These are phyloP conservation scores for Anoplopoma fimbria DNA, from an alignment of 2,113 vertebrate genomes.

Conservation along the genomic window DNA sequence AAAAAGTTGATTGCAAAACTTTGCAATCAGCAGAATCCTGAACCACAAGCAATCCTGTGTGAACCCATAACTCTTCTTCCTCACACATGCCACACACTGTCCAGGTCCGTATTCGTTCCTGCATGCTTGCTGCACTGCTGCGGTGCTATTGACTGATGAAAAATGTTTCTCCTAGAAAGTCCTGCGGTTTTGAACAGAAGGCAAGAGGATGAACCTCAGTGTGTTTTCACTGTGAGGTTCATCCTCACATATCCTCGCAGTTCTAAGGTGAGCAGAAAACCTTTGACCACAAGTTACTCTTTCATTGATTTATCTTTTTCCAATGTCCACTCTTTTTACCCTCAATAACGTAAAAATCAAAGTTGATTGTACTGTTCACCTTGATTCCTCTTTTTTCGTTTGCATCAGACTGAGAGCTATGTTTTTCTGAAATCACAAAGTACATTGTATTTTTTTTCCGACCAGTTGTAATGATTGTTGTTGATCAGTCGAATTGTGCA, in stretches of 20 bases:
- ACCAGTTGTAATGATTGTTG: not conserved
- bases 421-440: not conserved
- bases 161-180: conserved; percentile 32
- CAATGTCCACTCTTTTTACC: not conserved
- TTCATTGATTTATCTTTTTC: not conserved
- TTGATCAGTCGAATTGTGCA: not conserved
- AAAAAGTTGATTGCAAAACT: conserved; percentile 10
- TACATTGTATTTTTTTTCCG: not conserved
- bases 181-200: conserved; percentile 8
- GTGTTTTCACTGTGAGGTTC: conserved; percentile 9
- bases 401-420: not conserved
- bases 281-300: not conserved
- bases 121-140: conserved; percentile 37
- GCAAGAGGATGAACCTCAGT: not conserved
- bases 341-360: not conserved
- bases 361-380: not conserved
- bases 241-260: not conserved
- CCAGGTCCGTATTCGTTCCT: not conserved
- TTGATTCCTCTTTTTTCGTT: not conserved
- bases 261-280: not conserved
- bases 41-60: conserved; percentile 28
- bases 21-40: conserved; percentile 27
- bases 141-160: conserved; percentile 31
- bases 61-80: conserved; percentile 21
- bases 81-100: not conserved